Evolutionary conservation across 2,113 vertebrate species (phyloP).

Genomic region (Hippocampus barbouri): DNA sequence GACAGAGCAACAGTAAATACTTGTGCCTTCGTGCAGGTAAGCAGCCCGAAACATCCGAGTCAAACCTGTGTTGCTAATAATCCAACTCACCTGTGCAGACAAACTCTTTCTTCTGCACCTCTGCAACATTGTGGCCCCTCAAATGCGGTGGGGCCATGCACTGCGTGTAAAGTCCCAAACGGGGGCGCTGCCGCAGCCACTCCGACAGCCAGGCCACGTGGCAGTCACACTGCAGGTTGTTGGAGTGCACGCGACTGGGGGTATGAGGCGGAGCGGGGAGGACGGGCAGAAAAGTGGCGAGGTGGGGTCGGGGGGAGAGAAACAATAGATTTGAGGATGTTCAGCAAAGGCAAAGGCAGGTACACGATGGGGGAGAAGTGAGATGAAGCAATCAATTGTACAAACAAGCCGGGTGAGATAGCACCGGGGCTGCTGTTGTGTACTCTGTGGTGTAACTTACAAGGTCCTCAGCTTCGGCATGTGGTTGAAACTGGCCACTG

Average conservation of each 20-base stretch:
- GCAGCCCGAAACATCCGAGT: no score
- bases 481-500: conserved; percentile 98
- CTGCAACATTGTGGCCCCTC: conserved; percentile 92
- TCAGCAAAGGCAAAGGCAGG: conserved; percentile 4
- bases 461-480: conserved; percentile 99
- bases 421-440: background rate
- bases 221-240: conserved; percentile 95
- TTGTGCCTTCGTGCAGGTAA: no score
- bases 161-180: conserved; percentile 95
- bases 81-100: conserved; percentile 84
- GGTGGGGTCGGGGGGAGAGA: background rate
- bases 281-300: background rate
- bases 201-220: conserved; percentile 96
- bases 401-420: conserved; percentile 20
- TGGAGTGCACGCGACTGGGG: conserved; percentile 92
- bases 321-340: conserved; percentile 54
- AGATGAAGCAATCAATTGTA: conserved; percentile 36
- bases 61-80: background rate
- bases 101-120: conserved; percentile 96
- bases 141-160: conserved; percentile 90
- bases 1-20: no score
- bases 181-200: conserved; percentile 93
- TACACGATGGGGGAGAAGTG: conserved; percentile 7
- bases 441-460: conserved; percentile 76
- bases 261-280: background rate